These are phyloP conservation scores for Crotophaga sulcirostris DNA, from an alignment of 2,113 vertebrate species.

Conservation along the genomic window DNA sequence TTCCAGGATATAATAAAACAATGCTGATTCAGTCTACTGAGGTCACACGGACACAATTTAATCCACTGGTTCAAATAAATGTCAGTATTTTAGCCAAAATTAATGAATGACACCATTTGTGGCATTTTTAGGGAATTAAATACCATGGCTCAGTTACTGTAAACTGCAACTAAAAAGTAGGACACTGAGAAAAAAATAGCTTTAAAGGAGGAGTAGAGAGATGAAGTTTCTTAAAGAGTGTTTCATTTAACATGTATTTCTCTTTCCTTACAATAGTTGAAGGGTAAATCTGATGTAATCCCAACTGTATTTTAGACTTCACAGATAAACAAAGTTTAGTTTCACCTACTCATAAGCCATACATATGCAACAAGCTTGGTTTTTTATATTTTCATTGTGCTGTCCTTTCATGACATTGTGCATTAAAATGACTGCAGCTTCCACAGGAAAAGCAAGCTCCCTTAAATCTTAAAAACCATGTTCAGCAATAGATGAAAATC, in stretches of 20 bases:
- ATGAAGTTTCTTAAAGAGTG: slow-evolving; percentile 17
- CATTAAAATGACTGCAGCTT: slow-evolving; percentile 67
- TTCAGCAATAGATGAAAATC: slow-evolving; percentile 33
- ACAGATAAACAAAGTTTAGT: slow-evolving; percentile 66
- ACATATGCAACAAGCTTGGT: slow-evolving; percentile 69
- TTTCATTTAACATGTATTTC: slow-evolving; percentile 49
- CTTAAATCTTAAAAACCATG: slow-evolving; percentile 59
- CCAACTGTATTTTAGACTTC: slow-evolving; percentile 64
- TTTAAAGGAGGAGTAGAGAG: slow-evolving; percentile 15
- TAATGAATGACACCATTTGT: background rate
- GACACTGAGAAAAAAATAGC: slow-evolving; percentile 29
- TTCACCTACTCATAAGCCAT: slow-evolving; percentile 58
- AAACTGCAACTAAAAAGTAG: slow-evolving; percentile 35
- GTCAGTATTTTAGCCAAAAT: background rate
- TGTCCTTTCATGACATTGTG: slow-evolving; percentile 66
- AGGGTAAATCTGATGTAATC: slow-evolving; percentile 67
- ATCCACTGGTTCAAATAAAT: background rate
- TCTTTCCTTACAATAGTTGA: slow-evolving; percentile 57
- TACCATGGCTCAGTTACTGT: background rate
- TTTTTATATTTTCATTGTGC: slow-evolving; percentile 67
- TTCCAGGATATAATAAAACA: background rate
- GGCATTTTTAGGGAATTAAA: background rate
- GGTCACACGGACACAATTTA: background rate
- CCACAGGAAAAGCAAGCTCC: slow-evolving; percentile 54
- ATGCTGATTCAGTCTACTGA: background rate